Percentiles rank a stretch among this genome's conserved stretches.
Conservation (phyloP, 2,888 invertebrate species). For the Hydroisotoma schaefferi region DNA sequence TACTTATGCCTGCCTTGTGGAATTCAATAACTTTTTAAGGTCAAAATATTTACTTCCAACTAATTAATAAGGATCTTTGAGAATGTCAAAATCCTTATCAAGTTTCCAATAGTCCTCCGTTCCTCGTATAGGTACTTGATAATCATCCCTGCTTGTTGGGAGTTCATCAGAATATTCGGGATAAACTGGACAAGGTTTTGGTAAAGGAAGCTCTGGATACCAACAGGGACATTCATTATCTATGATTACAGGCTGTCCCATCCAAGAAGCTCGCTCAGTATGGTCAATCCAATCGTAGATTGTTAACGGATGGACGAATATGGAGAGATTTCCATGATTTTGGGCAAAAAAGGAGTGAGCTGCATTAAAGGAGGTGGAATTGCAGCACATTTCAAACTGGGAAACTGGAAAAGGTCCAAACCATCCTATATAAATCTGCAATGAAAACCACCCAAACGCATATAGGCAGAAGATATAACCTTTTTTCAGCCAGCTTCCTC, state of each 20-base stretch:
- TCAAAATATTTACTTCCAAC: no score
- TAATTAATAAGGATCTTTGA: conserved; percentile 24
- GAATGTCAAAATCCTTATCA: conserved; percentile 28
- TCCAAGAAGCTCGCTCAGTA: conserved; percentile 18
- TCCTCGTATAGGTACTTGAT: conserved; percentile 33
- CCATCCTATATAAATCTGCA: conserved; percentile 23
- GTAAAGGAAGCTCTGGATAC: conserved; percentile 24
- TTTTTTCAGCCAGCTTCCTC: no score
- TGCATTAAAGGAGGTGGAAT: conserved; percentile 12
- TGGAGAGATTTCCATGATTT: conserved; percentile 21
- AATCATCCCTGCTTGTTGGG: conserved; percentile 10
- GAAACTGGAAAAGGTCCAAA: conserved; percentile 25
- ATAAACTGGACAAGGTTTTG: conserved; percentile 31
- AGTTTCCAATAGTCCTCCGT: conserved; percentile 39
- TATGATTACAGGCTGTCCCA: conserved; percentile 21
- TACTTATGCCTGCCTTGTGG: no score
- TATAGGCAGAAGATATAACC: no score
- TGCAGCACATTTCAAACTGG: conserved; percentile 29
- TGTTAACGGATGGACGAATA: conserved; percentile 22
- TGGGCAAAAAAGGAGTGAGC: conserved; percentile 24
- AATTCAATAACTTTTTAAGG: no score
- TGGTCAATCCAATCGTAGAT: conserved; percentile 23
- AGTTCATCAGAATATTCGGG: conserved; percentile 30
- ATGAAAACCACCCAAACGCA: background rate
- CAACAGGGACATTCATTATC: conserved; percentile 24